Base-by-base conservation (phyloP, 2,113 vertebrate genomes). In the Girardinichthys multiradiatus region DNA sequence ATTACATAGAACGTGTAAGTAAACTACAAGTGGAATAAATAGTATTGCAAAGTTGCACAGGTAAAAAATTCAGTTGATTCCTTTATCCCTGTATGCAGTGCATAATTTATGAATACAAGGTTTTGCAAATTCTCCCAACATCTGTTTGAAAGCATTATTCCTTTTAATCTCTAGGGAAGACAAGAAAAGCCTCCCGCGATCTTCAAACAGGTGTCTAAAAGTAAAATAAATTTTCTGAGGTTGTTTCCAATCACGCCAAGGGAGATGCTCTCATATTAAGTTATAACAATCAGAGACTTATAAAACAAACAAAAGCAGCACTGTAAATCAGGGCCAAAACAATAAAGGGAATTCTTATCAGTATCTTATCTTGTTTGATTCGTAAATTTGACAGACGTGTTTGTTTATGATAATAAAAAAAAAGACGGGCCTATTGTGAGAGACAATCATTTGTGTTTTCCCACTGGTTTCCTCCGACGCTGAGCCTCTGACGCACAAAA, bases 401-500 rank as follows among this genome's bases (percentile, higher is more conserved):
- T 71, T 26, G 75, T 28, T 58, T 45, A 77, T 45, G 42, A 61
- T 0, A 30, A 42, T 17, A 64, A 72, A 65, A 31, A 21, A 62
- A 78, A 80, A 77, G 70, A 39, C 4, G 5, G 4, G 57, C 64
- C 89, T 74, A 83, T 90, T 89, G 90, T 90, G 74, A 84, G 64
- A 81, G 64, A 86, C 83, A 91, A 90, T 88, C 83, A 80, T 81
- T 87, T 84, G 66, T 90, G 86, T 88, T 91, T 89, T 86, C 82
- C 68, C 11, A 77, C 77, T 57, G 80, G 88, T 91, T 93, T 91
- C 88, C 84, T 86, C 80, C 77, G 11, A 84, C 74, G 77, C 83
- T 83, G 82, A 79, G 86, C 68, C 57, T 65, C 86, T 93, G 92
- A 93, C 91, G 91, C 90, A 93, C 88, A 85, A 74, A 89, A 91